These are phyloP conservation scores for Geotrypetes seraphini DNA, from an alignment of 2,797 vertebrate species.

Conservation along the genomic window DNA sequence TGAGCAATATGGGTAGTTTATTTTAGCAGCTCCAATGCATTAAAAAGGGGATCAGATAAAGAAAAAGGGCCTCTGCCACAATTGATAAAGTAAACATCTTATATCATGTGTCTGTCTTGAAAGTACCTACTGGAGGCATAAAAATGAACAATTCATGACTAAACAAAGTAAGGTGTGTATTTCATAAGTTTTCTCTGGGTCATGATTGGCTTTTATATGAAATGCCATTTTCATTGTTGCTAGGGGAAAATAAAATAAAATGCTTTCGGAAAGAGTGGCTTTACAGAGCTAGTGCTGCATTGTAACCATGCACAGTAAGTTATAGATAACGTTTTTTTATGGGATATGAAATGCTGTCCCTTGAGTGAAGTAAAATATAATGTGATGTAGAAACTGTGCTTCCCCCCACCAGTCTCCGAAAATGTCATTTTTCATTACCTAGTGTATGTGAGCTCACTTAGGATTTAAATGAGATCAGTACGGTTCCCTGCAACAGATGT, in stretches of 20 bases:
- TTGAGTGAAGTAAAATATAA: constrained; percentile 26
- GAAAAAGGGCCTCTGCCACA: constrained; percentile 42
- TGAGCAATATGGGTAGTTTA: constrained; percentile 23
- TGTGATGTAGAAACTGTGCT: constrained; percentile 22
- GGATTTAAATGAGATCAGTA: constrained; percentile 14
- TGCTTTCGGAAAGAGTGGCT: constrained; percentile 9
- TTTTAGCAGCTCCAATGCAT: constrained; percentile 34
- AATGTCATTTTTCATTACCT: constrained; percentile 31
- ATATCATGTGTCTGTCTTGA: constrained; percentile 47
- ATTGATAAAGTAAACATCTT: constrained; percentile 47
- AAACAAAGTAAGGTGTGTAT: constrained; percentile 41
- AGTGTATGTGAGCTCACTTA: constrained; percentile 14
- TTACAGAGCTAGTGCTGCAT: too few species aligned
- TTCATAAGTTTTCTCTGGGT: constrained; percentile 46
- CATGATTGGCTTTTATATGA: constrained; percentile 34
- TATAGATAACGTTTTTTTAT: constrained; percentile 32
- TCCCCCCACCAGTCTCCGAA: constrained; percentile 18
- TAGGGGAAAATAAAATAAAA: constrained; percentile 6
- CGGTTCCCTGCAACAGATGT: not conserved
- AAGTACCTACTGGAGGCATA: constrained; percentile 44
- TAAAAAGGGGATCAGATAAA: constrained; percentile 47
- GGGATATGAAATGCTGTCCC: constrained; percentile 26
- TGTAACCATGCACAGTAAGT: constrained; percentile 16
- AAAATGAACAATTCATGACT: constrained; percentile 51
- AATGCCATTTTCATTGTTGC: constrained; percentile 27